phyloP scores from a whole-genome alignment of 2,113 vertebrate species.

The Columbina picui region DNA sequence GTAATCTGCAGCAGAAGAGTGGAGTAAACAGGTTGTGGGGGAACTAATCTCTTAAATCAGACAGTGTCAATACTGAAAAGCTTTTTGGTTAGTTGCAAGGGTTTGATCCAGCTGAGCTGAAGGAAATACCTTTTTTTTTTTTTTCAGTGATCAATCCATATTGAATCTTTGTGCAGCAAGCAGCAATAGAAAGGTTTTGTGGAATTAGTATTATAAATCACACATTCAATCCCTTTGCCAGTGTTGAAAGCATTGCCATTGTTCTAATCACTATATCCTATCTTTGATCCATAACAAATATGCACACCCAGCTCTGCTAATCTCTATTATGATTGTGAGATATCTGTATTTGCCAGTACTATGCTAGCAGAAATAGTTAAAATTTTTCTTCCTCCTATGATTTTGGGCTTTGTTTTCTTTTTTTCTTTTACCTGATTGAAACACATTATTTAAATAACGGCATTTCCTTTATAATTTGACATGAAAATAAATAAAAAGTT shows the following conservation, averaged over 20 bases:
- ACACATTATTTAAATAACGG: slow-evolving; percentile 17
- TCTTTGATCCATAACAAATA: slow-evolving; percentile 27
- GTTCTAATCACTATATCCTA: slow-evolving; percentile 41
- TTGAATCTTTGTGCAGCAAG: slow-evolving; percentile 28
- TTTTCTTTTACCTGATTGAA: slow-evolving; percentile 5
- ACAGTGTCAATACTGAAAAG: neutral
- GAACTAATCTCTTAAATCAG: neutral
- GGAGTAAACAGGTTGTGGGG: neutral
- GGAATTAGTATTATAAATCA: slow-evolving; percentile 30
- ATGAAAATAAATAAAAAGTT: neutral
- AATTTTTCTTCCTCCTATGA: slow-evolving; percentile 13
- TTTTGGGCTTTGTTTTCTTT: neutral
- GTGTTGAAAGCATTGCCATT: slow-evolving; percentile 20
- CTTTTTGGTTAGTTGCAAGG: neutral
- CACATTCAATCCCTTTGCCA: neutral
- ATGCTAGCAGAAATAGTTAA: slow-evolving; percentile 42
- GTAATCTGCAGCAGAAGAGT: neutral
- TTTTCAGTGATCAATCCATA: slow-evolving; percentile 15
- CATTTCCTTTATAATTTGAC: slow-evolving; percentile 26
- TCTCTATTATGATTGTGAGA: neutral
- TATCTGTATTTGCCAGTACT: neutral
- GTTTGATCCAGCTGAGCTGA: neutral
- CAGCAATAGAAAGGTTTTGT: slow-evolving; percentile 47
- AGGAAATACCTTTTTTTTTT: neutral
- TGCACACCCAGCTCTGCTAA: neutral